A percentile compares a stretch with the other conserved stretches of the same genome.
Evolutionary conservation across 2,113 vertebrate species (phyloP).

Genomic region (Bostrychus sinensis): DNA sequence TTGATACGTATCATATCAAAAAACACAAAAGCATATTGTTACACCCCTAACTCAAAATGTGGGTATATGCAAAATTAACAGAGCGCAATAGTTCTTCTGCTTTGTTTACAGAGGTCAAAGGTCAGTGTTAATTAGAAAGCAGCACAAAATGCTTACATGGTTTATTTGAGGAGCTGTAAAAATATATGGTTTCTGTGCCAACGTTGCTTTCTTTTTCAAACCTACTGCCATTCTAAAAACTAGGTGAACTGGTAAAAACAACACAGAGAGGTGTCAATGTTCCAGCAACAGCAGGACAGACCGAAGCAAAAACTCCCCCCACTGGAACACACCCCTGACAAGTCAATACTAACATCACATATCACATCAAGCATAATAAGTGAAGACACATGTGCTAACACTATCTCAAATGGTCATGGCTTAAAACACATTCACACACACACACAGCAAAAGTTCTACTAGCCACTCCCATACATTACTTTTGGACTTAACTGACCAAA

Average conservation of each 20-base stretch:
- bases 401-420: conserved; percentile 19
- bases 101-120: conserved; percentile 6
- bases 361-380: conserved; percentile 10
- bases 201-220: no score
- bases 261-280: conserved; percentile 6
- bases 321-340: not conserved
- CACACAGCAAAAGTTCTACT: conserved; percentile 33
- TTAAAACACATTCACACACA: conserved; percentile 22
- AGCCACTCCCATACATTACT: conserved; percentile 60
- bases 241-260: not conserved
- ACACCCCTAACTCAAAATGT: no score
- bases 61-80: no score
- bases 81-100: not conserved
- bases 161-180: no score
- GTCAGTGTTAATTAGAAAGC: not conserved
- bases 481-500: conserved; percentile 61
- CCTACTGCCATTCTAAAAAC: not conserved
- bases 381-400: conserved; percentile 4
- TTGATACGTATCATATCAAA: no score
- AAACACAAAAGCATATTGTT: no score
- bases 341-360: conserved; percentile 7
- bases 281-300: conserved; percentile 14
- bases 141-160: no score
- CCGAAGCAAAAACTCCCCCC: not conserved
- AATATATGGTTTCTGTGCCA: no score